These are phyloP conservation scores for Heteropelma amictum DNA, from an alignment of 2,888 invertebrate species.

Conservation along the genomic window DNA sequence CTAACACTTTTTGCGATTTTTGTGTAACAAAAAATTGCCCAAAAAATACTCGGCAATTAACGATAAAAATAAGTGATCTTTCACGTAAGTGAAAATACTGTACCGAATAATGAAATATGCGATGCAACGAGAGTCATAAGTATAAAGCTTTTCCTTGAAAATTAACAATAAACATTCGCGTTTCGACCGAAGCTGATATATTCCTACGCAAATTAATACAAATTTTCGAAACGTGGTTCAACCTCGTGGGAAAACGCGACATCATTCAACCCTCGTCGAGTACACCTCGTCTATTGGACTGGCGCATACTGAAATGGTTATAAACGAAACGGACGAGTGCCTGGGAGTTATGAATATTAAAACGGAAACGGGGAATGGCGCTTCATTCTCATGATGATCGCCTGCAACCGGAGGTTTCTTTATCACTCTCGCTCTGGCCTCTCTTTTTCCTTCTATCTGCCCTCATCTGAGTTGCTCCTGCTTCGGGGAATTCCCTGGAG, in stretches of 20 bases:
- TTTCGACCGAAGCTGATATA: not conserved
- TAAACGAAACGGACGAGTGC: slow-evolving; percentile 40
- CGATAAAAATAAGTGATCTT: no score
- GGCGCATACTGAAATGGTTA: slow-evolving; percentile 21
- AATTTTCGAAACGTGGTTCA: slow-evolving; percentile 42
- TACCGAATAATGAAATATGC: no score
- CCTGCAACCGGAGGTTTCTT: slow-evolving; percentile 34
- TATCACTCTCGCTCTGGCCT: no score
- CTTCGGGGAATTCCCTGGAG: slow-evolving; percentile 59
- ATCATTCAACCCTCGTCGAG: slow-evolving; percentile 20
- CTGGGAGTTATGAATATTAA: slow-evolving; percentile 66
- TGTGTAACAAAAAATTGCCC: no score
- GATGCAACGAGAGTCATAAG: no score
- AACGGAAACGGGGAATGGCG: slow-evolving; percentile 57
- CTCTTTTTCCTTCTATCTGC: slow-evolving; percentile 20
- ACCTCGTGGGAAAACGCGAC: slow-evolving; percentile 55
- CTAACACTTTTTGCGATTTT: no score
- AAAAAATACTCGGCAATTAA: no score
- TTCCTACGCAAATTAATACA: slow-evolving; percentile 46
- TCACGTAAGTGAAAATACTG: no score
- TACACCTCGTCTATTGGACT: not conserved
- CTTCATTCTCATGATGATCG: slow-evolving; percentile 62
- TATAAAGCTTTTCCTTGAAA: no score
- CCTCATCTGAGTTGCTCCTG: slow-evolving; percentile 7
- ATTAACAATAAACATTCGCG: no score